These are phyloP conservation scores for Enteromius radiatus DNA, from an alignment of 2,797 vertebrate species.

Conservation along the genomic window DNA sequence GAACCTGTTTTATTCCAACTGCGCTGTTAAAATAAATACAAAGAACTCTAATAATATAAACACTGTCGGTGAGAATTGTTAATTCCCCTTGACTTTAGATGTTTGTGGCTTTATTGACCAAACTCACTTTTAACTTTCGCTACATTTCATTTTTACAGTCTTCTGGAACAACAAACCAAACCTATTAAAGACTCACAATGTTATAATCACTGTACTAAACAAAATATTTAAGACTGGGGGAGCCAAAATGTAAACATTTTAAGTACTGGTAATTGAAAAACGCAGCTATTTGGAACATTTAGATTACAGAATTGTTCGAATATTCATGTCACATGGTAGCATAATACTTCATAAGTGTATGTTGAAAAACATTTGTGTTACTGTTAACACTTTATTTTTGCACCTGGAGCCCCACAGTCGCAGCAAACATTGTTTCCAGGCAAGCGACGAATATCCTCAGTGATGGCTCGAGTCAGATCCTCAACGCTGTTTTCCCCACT, in stretches of 20 bases:
- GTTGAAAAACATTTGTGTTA: neutral
- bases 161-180: neutral
- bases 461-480: constrained; percentile 81
- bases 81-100: neutral
- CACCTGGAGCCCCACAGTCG: constrained; percentile 83
- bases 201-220: neutral
- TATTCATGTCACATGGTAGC: neutral
- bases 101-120: neutral
- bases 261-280: neutral
- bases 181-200: neutral
- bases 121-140: neutral
- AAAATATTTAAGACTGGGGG: neutral
- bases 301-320: neutral
- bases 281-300: neutral
- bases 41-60: neutral
- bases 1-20: neutral
- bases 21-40: neutral
- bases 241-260: neutral
- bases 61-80: neutral
- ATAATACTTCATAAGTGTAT: neutral
- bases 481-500: constrained; percentile 76
- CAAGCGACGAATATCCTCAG: constrained; percentile 79
- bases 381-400: neutral
- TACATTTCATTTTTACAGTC: neutral
- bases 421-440: constrained; percentile 84